Evolutionary conservation across 2,113 vertebrate genomes (phyloP).

Genomic region (Micronycteris hirsuta): DNA sequence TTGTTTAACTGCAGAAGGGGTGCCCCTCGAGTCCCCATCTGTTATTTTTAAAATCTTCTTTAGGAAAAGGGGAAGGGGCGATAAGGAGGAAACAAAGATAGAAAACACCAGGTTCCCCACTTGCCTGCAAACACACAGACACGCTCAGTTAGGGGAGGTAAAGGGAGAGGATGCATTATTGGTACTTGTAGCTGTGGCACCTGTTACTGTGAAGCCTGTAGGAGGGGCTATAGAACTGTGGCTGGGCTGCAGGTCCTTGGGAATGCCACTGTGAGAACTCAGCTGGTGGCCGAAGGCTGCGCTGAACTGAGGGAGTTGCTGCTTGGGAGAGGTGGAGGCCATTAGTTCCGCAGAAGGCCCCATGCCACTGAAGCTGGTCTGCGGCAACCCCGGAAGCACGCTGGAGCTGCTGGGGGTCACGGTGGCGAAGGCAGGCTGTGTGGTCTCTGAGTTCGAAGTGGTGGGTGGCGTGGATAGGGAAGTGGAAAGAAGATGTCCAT

Average conservation of each 20-base stretch:
- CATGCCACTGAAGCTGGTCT: conserved; percentile 89
- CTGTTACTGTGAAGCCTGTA: conserved; percentile 92
- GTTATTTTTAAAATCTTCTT: conserved; percentile 63
- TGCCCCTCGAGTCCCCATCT: conserved; percentile 39
- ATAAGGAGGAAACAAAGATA: conserved; percentile 73
- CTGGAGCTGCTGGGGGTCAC: conserved; percentile 87
- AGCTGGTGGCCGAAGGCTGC: conserved; percentile 98
- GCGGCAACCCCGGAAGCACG: conserved; percentile 91
- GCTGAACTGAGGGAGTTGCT: conserved; percentile 99
- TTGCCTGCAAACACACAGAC: conserved; percentile 80
- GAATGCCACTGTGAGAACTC: conserved; percentile 98
- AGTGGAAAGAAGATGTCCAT: conserved; percentile 96
- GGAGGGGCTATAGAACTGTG: conserved; percentile 99
- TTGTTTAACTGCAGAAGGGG: conserved; percentile 12
- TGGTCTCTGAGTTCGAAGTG: conserved; percentile 92
- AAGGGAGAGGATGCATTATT: conserved; percentile 91
- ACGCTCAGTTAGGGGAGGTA: conserved; percentile 88
- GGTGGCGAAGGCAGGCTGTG: conserved; percentile 93
- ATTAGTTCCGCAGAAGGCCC: conserved; percentile 89
- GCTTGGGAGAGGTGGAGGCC: conserved; percentile 93
- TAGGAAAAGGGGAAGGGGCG: conserved; percentile 70
- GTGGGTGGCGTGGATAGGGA: conserved; percentile 96
- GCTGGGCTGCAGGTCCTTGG: conserved; percentile 99
- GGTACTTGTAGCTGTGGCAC: conserved; percentile 95
- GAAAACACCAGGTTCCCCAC: conserved; percentile 80